Evolutionary conservation across 1,140 invertebrate genomes (phyloP).

Genomic region (Agrypnia vestita): DNA sequence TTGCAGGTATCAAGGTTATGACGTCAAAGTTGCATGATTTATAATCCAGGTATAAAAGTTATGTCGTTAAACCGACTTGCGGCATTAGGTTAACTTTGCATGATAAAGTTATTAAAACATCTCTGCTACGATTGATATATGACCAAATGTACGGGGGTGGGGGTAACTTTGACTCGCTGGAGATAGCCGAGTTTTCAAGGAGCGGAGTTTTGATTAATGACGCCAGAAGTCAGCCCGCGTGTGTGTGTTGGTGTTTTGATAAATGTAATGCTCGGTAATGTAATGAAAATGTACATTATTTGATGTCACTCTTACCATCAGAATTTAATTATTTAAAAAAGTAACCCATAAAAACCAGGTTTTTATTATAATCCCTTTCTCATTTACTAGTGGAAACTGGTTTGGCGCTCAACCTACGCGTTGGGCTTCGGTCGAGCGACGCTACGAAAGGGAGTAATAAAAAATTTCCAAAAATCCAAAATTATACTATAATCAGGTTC

Average conservation of each 20-base stretch:
- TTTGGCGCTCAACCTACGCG: no score
- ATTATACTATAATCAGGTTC: no score
- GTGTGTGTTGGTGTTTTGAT: slow-evolving; percentile 17
- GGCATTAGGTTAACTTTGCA: slow-evolving; percentile 9
- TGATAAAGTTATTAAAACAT: slow-evolving; percentile 29
- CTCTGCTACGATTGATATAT: slow-evolving; percentile 31
- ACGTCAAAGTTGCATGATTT: slow-evolving; percentile 2
- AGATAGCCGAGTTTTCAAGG: slow-evolving; percentile 16
- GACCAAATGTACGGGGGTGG: slow-evolving; percentile 1
- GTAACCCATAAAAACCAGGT: no score
- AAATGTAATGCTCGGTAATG: slow-evolving; percentile 2
- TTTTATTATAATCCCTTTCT: no score
- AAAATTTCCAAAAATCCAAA: no score
- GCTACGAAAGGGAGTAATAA: no score
- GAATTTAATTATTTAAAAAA: no score
- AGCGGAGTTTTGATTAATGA: slow-evolving; percentile 8
- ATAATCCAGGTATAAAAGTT: slow-evolving; percentile 28
- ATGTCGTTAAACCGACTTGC: slow-evolving; percentile 11
- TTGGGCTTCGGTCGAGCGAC: no score
- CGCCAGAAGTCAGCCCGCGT: not conserved
- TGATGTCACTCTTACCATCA: no score
- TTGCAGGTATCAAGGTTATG: slow-evolving; percentile 7
- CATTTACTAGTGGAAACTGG: no score
- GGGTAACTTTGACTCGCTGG: slow-evolving; percentile 19
- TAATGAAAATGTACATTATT: not conserved